These are phyloP conservation scores for Psettodes erumei DNA, from an alignment of 2,113 vertebrate species.

Conservation along the genomic window DNA sequence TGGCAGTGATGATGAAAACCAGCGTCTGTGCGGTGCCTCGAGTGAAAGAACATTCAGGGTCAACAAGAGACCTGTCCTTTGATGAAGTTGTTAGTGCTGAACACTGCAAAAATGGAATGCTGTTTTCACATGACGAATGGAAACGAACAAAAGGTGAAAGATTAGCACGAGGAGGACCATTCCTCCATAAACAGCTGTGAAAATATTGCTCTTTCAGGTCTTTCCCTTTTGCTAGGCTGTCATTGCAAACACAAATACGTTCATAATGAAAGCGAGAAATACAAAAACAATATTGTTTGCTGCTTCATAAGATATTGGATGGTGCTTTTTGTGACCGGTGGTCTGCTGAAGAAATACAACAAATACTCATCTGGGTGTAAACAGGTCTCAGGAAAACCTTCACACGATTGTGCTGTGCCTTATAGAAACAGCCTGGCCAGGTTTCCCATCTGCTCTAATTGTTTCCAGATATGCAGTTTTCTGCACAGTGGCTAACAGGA, in stretches of 20 bases:
- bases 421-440: constrained; percentile 38
- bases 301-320: constrained; percentile 13
- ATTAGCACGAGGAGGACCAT: constrained; percentile 20
- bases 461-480: constrained; percentile 78
- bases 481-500: constrained; percentile 64
- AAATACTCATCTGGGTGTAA: constrained; percentile 29
- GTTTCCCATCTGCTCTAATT: constrained; percentile 71
- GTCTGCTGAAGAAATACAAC: constrained; percentile 20
- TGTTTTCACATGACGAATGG: constrained; percentile 56
- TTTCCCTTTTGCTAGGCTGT: constrained; percentile 45
- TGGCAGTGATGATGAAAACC: constrained; percentile 28
- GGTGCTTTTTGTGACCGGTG: constrained; percentile 3
- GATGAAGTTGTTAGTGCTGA: constrained; percentile 49
- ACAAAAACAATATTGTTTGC: constrained; percentile 9
- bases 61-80: constrained; percentile 42
- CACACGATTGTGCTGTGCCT: constrained; percentile 36
- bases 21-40: constrained; percentile 39
- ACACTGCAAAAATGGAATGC: constrained; percentile 24
- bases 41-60: constrained; percentile 53
- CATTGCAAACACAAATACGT: constrained; percentile 37
- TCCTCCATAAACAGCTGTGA: constrained; percentile 49
- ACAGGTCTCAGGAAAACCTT: constrained; percentile 39
- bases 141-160: constrained; percentile 50
- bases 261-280: constrained; percentile 13
- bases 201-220: constrained; percentile 47